These are phyloP conservation scores for Lasioglossum albipes DNA, from an alignment of 1,140 invertebrate genomes.

Conservation along the genomic window DNA sequence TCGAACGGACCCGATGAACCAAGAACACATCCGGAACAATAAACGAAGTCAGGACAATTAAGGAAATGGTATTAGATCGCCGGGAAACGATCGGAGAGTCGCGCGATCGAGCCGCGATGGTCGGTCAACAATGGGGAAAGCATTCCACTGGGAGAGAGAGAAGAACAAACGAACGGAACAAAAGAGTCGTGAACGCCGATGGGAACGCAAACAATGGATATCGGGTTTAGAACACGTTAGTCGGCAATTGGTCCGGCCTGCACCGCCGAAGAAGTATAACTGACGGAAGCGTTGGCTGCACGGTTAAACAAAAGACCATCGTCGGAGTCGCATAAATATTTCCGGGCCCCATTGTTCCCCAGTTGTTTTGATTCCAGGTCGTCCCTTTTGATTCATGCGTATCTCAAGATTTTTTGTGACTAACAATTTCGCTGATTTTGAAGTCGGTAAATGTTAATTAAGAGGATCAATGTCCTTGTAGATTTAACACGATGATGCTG, in stretches of 20 bases:
- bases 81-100: neutral
- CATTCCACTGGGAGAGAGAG: neutral
- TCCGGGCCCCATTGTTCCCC: conserved; percentile 24
- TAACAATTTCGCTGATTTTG: too few species aligned
- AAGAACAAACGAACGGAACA: conserved; percentile 17
- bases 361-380: neutral
- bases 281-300: neutral
- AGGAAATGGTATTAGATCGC: conserved; percentile 13
- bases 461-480: too few species aligned
- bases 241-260: conserved; percentile 59
- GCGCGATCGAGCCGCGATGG: too few species aligned
- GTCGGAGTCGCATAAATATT: conserved; percentile 52
- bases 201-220: conserved; percentile 51
- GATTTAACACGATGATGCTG: too few species aligned
- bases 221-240: conserved; percentile 15
- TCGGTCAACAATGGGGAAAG: conserved; percentile 4
- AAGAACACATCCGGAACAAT: neutral
- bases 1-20: neutral
- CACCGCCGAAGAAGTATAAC: neutral
- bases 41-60: neutral
- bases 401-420: neutral
- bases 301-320: conserved; percentile 42
- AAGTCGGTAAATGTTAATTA: too few species aligned
- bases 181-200: conserved; percentile 34
- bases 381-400: neutral